A percentile compares a stretch with the other conserved stretches of the same genome.
Conservation (phyloP, 1,140 invertebrate species). For the Drosophila bifasciata region DNA sequence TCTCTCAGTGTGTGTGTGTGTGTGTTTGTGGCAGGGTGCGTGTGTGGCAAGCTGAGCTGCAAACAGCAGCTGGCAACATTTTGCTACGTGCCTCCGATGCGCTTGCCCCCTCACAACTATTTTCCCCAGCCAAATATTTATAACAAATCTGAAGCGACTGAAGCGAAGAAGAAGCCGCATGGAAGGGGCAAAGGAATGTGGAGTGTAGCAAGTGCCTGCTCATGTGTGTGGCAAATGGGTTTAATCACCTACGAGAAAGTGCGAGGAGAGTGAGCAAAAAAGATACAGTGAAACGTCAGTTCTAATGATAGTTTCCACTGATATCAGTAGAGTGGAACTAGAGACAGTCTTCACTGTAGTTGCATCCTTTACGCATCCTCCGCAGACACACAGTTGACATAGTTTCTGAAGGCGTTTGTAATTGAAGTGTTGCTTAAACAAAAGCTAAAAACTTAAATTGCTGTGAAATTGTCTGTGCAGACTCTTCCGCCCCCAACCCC, state of each 20-base stretch:
- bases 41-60: slow-evolving; percentile 14
- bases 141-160: slow-evolving; percentile 39
- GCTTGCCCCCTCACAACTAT: slow-evolving; percentile 68
- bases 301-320: no score
- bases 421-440: slow-evolving; percentile 82
- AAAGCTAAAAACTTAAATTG: slow-evolving; percentile 80
- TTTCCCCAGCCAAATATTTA: slow-evolving; percentile 59
- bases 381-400: slow-evolving; percentile 68
- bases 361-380: slow-evolving; percentile 36
- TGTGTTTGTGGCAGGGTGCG: slow-evolving; percentile 15
- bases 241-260: slow-evolving; percentile 75
- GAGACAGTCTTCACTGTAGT: slow-evolving; percentile 31
- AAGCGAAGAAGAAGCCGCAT: no score
- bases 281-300: not conserved
- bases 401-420: slow-evolving; percentile 72
- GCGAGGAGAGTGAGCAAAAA: not conserved
- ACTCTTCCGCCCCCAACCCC: not conserved
- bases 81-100: slow-evolving; percentile 66
- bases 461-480: slow-evolving; percentile 69
- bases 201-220: not conserved
- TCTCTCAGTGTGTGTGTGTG: slow-evolving; percentile 22
- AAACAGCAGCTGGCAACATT: slow-evolving; percentile 54
- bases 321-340: no score
- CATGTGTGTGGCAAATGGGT: slow-evolving; percentile 69
- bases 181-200: not conserved